Evolutionary conservation across 2,888 invertebrate genomes (phyloP).

Genomic region (Morpho deidamia): DNA sequence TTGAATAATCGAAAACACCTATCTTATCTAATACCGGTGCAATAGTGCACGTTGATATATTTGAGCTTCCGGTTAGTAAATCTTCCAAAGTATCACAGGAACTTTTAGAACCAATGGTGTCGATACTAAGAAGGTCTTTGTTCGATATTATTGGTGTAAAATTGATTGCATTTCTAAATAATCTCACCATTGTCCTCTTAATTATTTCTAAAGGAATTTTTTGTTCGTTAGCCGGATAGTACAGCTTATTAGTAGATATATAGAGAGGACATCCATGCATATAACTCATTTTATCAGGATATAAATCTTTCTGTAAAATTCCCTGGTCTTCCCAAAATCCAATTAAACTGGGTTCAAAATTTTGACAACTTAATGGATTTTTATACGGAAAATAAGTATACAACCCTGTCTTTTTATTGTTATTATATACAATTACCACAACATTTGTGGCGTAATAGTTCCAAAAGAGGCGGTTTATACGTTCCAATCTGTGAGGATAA

Average conservation of each 20-base stretch:
- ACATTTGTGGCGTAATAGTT: slow-evolving; percentile 44
- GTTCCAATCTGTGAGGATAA: slow-evolving; percentile 37
- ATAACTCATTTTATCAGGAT: slow-evolving; percentile 50
- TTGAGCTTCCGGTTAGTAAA: slow-evolving; percentile 45
- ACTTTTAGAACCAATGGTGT: slow-evolving; percentile 48
- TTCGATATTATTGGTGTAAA: slow-evolving; percentile 49
- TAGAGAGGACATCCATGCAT: slow-evolving; percentile 56
- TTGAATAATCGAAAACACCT: slow-evolving; percentile 47
- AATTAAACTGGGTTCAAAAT: slow-evolving; percentile 41
- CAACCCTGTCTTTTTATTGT: slow-evolving; percentile 33
- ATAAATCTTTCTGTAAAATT: slow-evolving; percentile 30
- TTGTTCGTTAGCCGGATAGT: slow-evolving; percentile 41
- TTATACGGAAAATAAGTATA: slow-evolving; percentile 52
- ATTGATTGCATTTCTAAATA: slow-evolving; percentile 50
- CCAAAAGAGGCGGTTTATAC: slow-evolving; percentile 47
- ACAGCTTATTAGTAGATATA: slow-evolving; percentile 54
- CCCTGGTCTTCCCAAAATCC: slow-evolving; percentile 35
- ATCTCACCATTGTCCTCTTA: slow-evolving; percentile 42
- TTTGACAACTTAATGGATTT: slow-evolving; percentile 46
- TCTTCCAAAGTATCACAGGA: slow-evolving; percentile 58
- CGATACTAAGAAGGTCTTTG: slow-evolving; percentile 52
- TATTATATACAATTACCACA: slow-evolving; percentile 36
- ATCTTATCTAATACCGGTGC: slow-evolving; percentile 46
- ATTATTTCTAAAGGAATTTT: slow-evolving; percentile 49
- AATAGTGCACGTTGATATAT: slow-evolving; percentile 54